These are phyloP conservation scores for Puffinus mauretanicus DNA, from an alignment of 2,113 vertebrate genomes.

Conservation along the genomic window DNA sequence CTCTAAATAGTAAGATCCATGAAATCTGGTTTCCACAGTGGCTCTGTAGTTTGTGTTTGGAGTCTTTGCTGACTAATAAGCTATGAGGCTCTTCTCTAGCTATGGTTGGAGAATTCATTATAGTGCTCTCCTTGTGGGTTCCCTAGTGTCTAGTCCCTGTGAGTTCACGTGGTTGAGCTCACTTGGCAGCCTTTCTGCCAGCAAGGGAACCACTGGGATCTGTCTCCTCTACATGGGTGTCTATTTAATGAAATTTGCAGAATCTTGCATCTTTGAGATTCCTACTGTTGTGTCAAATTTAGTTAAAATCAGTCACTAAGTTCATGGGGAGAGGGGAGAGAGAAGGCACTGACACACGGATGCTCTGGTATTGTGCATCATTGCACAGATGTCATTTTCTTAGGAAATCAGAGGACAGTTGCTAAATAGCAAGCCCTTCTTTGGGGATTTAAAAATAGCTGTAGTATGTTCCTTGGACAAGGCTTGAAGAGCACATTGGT, in stretches of 20 bases:
- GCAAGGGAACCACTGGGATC: not conserved
- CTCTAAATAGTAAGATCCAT: not conserved
- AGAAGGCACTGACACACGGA: not conserved
- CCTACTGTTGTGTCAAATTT: not conserved
- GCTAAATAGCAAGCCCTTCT: not conserved
- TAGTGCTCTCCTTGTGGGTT: not conserved
- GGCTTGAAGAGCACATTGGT: fast-evolving
- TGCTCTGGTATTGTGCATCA: not conserved
- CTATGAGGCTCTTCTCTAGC: not conserved
- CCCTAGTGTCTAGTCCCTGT: not conserved
- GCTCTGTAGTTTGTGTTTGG: not conserved
- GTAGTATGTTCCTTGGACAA: not conserved
- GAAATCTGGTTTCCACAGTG: not conserved
- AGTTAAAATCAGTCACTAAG: not conserved
- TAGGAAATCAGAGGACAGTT: not conserved
- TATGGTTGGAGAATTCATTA: not conserved
- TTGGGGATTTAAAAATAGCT: not conserved
- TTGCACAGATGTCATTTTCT: not conserved
- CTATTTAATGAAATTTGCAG: not conserved
- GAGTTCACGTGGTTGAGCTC: fast-evolving
- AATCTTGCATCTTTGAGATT: not conserved
- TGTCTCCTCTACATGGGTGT: not conserved
- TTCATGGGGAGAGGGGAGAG: not conserved
- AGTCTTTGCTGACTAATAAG: not conserved
- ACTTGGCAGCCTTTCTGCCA: not conserved